phyloP scores from a whole-genome alignment of 2,113 vertebrate genomes.

The Thamnaconus septentrionalis region DNA sequence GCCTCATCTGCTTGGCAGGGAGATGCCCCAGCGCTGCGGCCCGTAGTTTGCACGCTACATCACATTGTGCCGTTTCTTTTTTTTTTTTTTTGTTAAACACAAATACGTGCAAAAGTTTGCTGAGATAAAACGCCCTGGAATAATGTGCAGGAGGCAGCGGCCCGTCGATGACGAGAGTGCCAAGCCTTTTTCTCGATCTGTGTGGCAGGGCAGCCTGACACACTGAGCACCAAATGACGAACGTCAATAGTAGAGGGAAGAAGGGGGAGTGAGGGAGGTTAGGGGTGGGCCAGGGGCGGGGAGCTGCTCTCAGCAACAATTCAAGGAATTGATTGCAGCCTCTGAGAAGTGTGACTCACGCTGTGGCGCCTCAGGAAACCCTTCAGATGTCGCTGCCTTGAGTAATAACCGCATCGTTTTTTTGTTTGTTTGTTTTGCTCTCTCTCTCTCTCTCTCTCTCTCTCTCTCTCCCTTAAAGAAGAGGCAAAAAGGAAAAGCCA shows the following conservation, averaged over 20 bases:
- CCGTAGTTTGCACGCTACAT: too few relatives aligned
- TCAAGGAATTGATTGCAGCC: constrained; percentile 67
- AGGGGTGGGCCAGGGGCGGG: constrained; percentile 6
- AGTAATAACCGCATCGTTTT: constrained; percentile 21
- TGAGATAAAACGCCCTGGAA: too few relatives aligned
- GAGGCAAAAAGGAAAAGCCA: background rate
- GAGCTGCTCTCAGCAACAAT: constrained; percentile 58
- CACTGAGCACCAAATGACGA: background rate
- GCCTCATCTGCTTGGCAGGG: too few relatives aligned
- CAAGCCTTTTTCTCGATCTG: background rate
- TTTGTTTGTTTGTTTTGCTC: background rate
- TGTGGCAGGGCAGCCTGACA: constrained; percentile 24
- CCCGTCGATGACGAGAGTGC: too few relatives aligned
- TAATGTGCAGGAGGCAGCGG: too few relatives aligned
- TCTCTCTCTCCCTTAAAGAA: too few relatives aligned
- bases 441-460: too few relatives aligned
- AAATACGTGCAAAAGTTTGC: too few relatives aligned
- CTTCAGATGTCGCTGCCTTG: constrained; percentile 51
- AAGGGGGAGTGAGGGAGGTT: constrained; percentile 31
- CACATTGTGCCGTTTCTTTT: too few relatives aligned
- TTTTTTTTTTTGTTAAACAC: too few relatives aligned
- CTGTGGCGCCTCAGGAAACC: constrained; percentile 67
- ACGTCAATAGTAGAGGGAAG: constrained; percentile 26
- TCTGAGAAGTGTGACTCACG: constrained; percentile 76
- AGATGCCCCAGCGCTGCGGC: too few relatives aligned